phyloP scores from a whole-genome alignment of 2,888 invertebrate species.

The Xiphydria camelus region DNA sequence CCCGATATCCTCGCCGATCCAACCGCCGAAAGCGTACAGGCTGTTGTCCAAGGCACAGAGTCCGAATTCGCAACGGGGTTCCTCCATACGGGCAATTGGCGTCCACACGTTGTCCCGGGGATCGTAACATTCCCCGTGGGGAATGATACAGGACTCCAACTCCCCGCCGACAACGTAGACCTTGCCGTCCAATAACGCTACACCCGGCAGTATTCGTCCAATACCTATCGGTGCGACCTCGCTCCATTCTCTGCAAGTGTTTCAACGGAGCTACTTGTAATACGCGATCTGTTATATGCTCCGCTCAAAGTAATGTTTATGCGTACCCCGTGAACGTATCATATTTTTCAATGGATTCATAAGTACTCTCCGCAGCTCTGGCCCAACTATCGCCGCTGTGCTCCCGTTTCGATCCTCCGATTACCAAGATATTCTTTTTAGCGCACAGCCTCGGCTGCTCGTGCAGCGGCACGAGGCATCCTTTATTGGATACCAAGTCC shows the following conservation, averaged over 20 bases:
- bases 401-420: conserved; percentile 86
- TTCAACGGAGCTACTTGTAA: neutral
- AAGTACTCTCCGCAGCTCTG: conserved; percentile 77
- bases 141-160: conserved; percentile 84
- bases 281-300: neutral
- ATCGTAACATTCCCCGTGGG: conserved; percentile 84
- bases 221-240: conserved; percentile 80
- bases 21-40: conserved; percentile 88
- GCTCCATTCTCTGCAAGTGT: conserved; percentile 71
- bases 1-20: conserved; percentile 91
- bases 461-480: conserved; percentile 74
- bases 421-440: conserved; percentile 83
- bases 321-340: conserved; percentile 72
- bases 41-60: conserved; percentile 80
- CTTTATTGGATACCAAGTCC: conserved; percentile 76
- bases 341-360: conserved; percentile 81
- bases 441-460: conserved; percentile 83
- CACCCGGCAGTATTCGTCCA: conserved; percentile 85
- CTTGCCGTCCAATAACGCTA: conserved; percentile 79
- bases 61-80: conserved; percentile 88
- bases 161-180: conserved; percentile 93
- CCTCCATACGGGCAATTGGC: conserved; percentile 66
- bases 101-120: conserved; percentile 67
- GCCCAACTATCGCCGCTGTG: conserved; percentile 71
- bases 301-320: neutral